Evolutionary conservation across 2,888 invertebrate genomes (phyloP).

Genomic region (Lottia gigantea): DNA sequence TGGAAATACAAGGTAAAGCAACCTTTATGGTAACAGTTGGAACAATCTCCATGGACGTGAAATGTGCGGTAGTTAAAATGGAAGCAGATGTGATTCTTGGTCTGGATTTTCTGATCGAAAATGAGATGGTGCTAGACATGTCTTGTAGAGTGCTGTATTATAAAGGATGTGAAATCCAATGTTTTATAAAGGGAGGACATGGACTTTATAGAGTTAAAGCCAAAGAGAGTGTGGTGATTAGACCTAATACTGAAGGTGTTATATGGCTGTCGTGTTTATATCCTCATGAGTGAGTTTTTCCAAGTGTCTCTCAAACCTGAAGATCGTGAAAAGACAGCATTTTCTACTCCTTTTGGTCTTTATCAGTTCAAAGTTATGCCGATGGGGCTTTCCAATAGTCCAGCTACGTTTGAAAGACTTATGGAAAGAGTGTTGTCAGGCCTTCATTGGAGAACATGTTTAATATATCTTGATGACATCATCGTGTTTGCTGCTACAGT

Average conservation of each 20-base stretch:
- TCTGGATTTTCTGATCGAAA: not conserved
- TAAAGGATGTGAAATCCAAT: not conserved
- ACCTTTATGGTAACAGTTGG: not conserved
- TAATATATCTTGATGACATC: constrained; percentile 34
- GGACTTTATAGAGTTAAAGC: not conserved
- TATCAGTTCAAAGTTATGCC: constrained; percentile 31
- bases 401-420: constrained; percentile 12
- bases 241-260: not conserved
- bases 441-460: constrained; percentile 24
- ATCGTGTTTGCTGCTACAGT: constrained; percentile 28
- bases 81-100: constrained; percentile 1
- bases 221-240: not conserved
- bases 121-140: not conserved
- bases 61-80: not conserved
- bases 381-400: constrained; percentile 30
- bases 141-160: not conserved
- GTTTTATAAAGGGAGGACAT: not conserved
- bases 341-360: constrained; percentile 31
- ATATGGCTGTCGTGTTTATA: not conserved
- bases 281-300: not conserved
- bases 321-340: constrained; percentile 36
- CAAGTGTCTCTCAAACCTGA: not conserved
- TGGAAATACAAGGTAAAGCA: not conserved
- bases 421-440: constrained; percentile 21
- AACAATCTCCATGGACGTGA: not conserved